Percentiles rank a stretch among this genome's conserved stretches.
Conservation (phyloP, 2,113 vertebrate species). For the Stictonetta naevosa region DNA sequence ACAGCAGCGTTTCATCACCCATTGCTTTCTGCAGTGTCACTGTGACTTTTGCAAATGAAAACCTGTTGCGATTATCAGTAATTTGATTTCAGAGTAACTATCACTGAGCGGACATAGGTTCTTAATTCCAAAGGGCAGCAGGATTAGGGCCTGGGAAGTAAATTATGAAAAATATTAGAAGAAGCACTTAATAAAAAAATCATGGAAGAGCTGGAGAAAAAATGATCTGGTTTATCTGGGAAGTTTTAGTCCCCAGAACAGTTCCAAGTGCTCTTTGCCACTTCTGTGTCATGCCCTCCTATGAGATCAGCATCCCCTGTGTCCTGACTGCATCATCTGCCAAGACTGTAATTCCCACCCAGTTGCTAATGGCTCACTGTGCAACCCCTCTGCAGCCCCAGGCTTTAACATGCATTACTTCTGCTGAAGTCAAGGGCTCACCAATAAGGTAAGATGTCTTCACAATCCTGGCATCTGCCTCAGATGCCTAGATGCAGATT, state of each 20-base stretch:
- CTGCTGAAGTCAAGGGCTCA: not conserved
- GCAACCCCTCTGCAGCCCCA: not conserved
- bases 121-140: not conserved
- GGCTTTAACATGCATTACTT: not conserved
- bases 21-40: not conserved
- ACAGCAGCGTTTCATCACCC: not conserved
- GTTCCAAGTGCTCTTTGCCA: not conserved
- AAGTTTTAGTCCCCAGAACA: not conserved
- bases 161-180: not conserved
- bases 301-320: conserved; percentile 20
- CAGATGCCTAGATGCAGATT: not conserved
- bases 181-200: not conserved
- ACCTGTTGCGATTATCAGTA: not conserved
- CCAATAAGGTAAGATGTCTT: not conserved
- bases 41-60: not conserved
- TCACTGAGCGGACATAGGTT: not conserved
- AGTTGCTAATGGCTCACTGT: not conserved
- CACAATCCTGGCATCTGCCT: not conserved
- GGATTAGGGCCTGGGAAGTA: not conserved
- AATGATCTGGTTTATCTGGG: not conserved
- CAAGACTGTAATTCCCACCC: not conserved
- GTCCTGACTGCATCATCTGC: not conserved
- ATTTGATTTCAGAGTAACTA: not conserved
- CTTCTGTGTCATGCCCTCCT: not conserved
- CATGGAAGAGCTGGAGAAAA: not conserved